Evolutionary conservation across 1,140 invertebrate species (phyloP), one percentile per base, ranked within the genome.

Genomic region (Pogonomyrmex barbatus): DNA sequence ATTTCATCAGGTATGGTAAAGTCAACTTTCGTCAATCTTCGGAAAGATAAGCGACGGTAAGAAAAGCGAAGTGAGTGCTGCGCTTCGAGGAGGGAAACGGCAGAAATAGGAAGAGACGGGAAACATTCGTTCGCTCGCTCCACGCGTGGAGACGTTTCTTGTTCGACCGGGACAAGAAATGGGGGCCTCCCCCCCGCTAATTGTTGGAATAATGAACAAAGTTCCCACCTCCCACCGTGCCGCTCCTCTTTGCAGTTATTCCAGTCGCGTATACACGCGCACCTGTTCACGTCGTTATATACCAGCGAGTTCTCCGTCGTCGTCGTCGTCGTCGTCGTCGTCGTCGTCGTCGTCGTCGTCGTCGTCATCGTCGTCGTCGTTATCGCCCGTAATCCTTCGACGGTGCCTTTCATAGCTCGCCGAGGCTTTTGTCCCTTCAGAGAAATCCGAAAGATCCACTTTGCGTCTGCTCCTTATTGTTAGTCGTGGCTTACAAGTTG

Each of bases 161-260:
- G 68, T 78, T 63, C 65, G 71, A 89, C 67, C 79, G 76, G 87
- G 86, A 87, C 91, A 91, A 93, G 92, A 93, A 92, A 92, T 92
- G 91, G 88, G 86, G 85, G 87, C 24, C 24, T 24, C 24, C 39
- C 70, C 70, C 62, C 56, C 88, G 92, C 89, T 94, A 93, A 94
- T 94, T 93, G 91, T 93, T 89, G 88, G 88, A 92, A 92, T 93
- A 93, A 94, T 91, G 93, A 94, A 94, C 87, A 92, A 93, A 93
- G 90, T 94, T 93, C 73, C 87, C 47, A 17, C 58, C 33, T 36
- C 17, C 39, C 24, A 17, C 33, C 67, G 17, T 30, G 42, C 76
- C 45, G 45, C 52, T 75, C 24, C 85, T 81, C 87, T 78, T 83
- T 42, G 76, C 70, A 88, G 87, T 90, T 89, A 88, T 88, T 88